Base-by-base conservation (phyloP, 1,140 invertebrate species). In the Drosophila trapezifrons region DNA sequence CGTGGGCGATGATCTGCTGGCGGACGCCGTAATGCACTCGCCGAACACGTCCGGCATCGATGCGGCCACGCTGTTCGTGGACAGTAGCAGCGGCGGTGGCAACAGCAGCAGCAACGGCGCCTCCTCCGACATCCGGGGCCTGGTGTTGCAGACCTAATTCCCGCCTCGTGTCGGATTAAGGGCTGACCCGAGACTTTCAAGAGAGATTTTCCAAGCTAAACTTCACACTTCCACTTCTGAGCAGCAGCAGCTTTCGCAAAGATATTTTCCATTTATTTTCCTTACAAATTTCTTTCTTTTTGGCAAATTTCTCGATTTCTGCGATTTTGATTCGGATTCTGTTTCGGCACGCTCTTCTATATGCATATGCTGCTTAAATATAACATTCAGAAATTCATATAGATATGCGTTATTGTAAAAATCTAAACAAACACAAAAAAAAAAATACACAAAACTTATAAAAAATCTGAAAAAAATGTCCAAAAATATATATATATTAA, bases 91-190 rank as follows among this genome's bases (percentile, higher is more conserved):
- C 52, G 78, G 77, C 25, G 81, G 80, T 20, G 80, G 64, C 45
- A 81, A 62, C 27, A 76, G 81, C 64, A 80, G 69, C 78, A 86
- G 66, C 32, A 83, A 77, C 49, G 71, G 65, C 35, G 74, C 38
- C 38, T 65, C 46, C 38, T 67, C 80, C n/a, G 91, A 92, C 51
- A 85, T 91, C 63, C 86, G 91, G 29, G 89, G 89, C 63, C 52
- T 92, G 49, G 82, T 92, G 49, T 86, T 92, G 47, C 91, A 91
- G 69, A 90, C 86, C 54, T 92, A 78, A 77, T 49, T 38, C 20
- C 10, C 38, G 52, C 43, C 42, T n/a, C 27, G 15, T 43, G 38
- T 40, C 35, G 52, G 47, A 29, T 55, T 40, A 20, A 25, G 29
- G 58, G 57, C 25, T 45, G 62, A 58, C 20, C 32, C 51, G 25